Evolutionary conservation across 2,888 invertebrate genomes (phyloP), one percentile per base, ranked within the genome.

Genomic region (Diarsia mendica): DNA sequence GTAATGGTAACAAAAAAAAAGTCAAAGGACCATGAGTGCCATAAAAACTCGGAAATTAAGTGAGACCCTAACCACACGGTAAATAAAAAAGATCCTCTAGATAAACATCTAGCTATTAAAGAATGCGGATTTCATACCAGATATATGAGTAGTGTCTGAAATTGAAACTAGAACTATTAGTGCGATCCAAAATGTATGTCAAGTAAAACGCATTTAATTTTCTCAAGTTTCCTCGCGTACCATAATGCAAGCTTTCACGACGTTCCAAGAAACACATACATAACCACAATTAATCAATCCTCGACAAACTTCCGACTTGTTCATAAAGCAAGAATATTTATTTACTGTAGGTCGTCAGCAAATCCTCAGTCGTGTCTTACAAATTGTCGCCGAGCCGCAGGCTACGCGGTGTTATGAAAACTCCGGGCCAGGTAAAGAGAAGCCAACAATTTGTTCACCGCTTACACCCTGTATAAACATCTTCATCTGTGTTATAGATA

Each of bases 361-460:
- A 93, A 95, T 93, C 94, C 90, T 89, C 89, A 87, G 90, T 88
- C 88, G 87, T 89, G 91, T 89, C 91, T 90, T 90, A 92, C 93
- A 94, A 95, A 95, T 95, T 95, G 95, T 94, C 94, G 87, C 89
- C 87, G 83, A 88, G 95, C 95, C 94, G 85, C 91, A 90, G 94
- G 95, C 94, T 89, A 91, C 91, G 90, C 84, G 83, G 89, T 92
- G 93, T 95, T 95, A 95, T 95, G 95, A 95, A 94, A 95, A 94
- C 95, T 91, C 89, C 83, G 87, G 88, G 90, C 90, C 89, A 96
- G 95, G 95, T 95, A 95, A 92, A 91, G 92, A 92, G 90, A 87
- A 88, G 94, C 92, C 95, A 96, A 95, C 95, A 96, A 95, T 95
- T 96, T 96, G 95, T 94, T 91, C 92, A 87, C 90, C 92, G 94